A percentile compares a stretch with the other conserved stretches of the same genome.
These are phyloP conservation scores for Hirtodrosophila confusa DNA, from an alignment of 2,888 invertebrate species.

Conservation along the genomic window DNA sequence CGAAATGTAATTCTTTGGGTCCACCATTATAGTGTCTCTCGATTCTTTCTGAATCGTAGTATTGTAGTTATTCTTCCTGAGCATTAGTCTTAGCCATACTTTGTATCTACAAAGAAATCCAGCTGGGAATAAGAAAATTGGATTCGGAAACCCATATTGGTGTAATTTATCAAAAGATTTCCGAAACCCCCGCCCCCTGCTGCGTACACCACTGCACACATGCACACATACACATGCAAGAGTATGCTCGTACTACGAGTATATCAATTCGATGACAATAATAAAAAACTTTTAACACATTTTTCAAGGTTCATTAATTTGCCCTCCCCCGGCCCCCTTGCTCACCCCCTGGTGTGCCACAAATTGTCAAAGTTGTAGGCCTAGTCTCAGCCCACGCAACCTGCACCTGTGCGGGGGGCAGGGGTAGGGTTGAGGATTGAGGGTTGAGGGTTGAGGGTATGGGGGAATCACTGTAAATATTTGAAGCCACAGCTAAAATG, in stretches of 20 bases:
- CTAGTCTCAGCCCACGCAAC: slow-evolving; percentile 23
- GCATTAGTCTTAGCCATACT: no score
- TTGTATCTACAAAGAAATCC: no score
- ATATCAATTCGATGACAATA: slow-evolving; percentile 58
- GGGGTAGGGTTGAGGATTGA: not conserved
- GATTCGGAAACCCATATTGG: no score
- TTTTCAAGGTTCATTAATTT: slow-evolving; percentile 80
- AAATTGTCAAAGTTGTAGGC: slow-evolving; percentile 45
- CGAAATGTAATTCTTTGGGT: no score
- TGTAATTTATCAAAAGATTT: no score
- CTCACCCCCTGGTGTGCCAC: slow-evolving; percentile 7
- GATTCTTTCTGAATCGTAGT: no score
- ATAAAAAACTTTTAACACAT: slow-evolving; percentile 78
- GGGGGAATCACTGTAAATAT: slow-evolving; percentile 74
- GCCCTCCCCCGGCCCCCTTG: slow-evolving; percentile 4
- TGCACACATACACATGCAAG: not conserved
- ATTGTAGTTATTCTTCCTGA: no score
- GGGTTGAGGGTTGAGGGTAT: no score
- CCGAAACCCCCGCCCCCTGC: not conserved
- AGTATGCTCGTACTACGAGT: not conserved
- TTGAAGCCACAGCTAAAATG: slow-evolving; percentile 71
- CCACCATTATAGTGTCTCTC: no score
- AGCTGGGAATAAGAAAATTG: no score
- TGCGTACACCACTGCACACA: not conserved
- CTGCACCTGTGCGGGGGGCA: slow-evolving; percentile 37